phyloP scores from a whole-genome alignment of 2,113 vertebrate species.

The Sapayoa aenigma region DNA sequence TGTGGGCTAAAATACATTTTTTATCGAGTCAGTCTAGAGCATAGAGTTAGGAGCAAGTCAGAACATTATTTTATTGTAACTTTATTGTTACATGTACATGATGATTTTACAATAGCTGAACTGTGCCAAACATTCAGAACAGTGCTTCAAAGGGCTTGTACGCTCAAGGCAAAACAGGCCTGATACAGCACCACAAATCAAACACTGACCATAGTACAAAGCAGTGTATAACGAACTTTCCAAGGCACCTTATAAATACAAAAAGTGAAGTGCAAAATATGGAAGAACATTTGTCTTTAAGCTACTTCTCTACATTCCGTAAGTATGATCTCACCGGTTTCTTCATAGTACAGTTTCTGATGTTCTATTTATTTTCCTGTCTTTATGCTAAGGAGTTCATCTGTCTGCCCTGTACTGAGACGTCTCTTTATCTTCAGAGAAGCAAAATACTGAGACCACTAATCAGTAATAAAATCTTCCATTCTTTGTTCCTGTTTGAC shows the following conservation, averaged over 20 bases:
- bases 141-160: not conserved
- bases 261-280: not conserved
- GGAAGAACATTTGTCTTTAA: not conserved
- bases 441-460: not conserved
- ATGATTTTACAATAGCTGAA: conserved; percentile 9
- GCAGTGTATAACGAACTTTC: not conserved
- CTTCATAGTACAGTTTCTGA: not conserved
- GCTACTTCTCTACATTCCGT: not conserved
- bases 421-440: not conserved
- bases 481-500: not conserved
- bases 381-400: not conserved
- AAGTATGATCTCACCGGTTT: not conserved
- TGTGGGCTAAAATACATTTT: not conserved
- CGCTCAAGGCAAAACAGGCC: conserved; percentile 23
- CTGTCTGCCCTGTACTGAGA: not conserved
- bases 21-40: not conserved
- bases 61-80: conserved; percentile 6
- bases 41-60: conserved; percentile 7
- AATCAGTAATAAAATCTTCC: not conserved
- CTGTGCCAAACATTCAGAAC: conserved; percentile 12
- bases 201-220: not conserved
- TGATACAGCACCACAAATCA: conserved; percentile 13
- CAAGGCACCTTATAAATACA: conserved; percentile 23
- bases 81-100: not conserved
- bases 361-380: not conserved